Base-by-base conservation (phyloP, 2,113 vertebrate genomes). In the Plecturocebus donacophilus region DNA sequence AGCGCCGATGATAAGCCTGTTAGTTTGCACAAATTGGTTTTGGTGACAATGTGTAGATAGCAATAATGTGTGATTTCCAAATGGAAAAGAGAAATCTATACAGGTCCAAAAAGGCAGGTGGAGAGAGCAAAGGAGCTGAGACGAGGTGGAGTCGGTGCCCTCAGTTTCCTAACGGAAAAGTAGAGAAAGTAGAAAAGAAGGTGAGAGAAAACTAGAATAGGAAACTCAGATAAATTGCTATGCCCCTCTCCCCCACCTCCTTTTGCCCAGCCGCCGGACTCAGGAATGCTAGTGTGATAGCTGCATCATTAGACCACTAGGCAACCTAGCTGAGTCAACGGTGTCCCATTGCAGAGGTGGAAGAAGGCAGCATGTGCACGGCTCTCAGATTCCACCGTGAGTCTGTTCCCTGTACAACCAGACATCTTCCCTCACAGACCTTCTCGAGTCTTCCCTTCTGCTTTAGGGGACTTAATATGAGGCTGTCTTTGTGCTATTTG, bases 1-100 rank as follows among this genome's bases (percentile, higher is more conserved):
- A 13, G 95, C 23, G 7, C 88, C 84, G 98, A 87, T 87, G 98
- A 90, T 86, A 88, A 97, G 98, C 87, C 2, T 91, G 91, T 97
- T 97, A 80, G 58, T 91, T 96, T 96, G 94, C 96, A 98, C 90
- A 94, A 68, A 94, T 49, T 91, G 17, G 79, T 98, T 98, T 95
- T 94, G 42, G 96, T 47, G 95, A 96, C 96, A 98, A 56, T 6
- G 70, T 91, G 40, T 92, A 96, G 97, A 91, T 96, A 96, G 96
- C 94, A 95, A 91, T 86, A 93, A 96, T 14, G 8, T 16, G 52
- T 2, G 38, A 54, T 79, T 98, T 98, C 94, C 45, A 27, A 77
- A 91, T 20, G 64, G 81, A 91, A 92, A 95, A 82, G 93, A 94
- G 76, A 92, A 94, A 95, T 97, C 85, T 88, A 76, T 86, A 80